Base-by-base conservation (phyloP, 2,888 invertebrate species). In the Drosophila macrothrix region DNA sequence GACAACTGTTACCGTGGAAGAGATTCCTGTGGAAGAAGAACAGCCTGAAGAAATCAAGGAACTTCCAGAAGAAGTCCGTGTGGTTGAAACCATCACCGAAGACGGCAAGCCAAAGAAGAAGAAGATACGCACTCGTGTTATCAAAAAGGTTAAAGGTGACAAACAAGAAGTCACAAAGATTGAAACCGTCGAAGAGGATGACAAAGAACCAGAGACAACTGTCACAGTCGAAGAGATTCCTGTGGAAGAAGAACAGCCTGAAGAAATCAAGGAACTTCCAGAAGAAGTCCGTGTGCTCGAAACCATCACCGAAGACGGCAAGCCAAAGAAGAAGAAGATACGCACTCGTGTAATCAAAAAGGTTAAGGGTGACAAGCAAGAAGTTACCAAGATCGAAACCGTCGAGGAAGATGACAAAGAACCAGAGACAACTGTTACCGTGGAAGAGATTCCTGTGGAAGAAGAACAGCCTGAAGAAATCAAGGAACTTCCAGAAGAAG, bases 311-410 rank as follows among this genome's bases (percentile, higher is more conserved):
- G 78, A 79, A 64, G 75, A 79, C 14, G 79, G 79, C 16, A 66
- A 50, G 12, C 78, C 78, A 0, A 75, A 67, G 53, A 78, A 70
- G 52, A 78, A 61, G 59, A 80, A 76, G 67, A 78, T 78, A 0
- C 78, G 80, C 6, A 80, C 80, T 7, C 80, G 80, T 37, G 68
- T 78, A 1, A 78, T 80, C 55, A 80, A 78, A 14, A 80, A 78
- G 67, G 54, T 80, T 16, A 80, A 78, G 63, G 79, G 75, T 33
- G 75, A 65, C 49, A 80, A 75, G 7, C 79, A 80, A 66, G 78
- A 80, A 52, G 61, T 80, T 12, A 80, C 78, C 28, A 80, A 80
- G 59, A 80, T 78, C 19, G 76, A 80, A 43, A 78, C 80, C 3
- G 67, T 78, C 14, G 80, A 80, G 33, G 80, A 78, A 10, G 80